These are phyloP conservation scores for Tauraco erythrolophus DNA, from an alignment of 2,113 vertebrate genomes.

Conservation along the genomic window DNA sequence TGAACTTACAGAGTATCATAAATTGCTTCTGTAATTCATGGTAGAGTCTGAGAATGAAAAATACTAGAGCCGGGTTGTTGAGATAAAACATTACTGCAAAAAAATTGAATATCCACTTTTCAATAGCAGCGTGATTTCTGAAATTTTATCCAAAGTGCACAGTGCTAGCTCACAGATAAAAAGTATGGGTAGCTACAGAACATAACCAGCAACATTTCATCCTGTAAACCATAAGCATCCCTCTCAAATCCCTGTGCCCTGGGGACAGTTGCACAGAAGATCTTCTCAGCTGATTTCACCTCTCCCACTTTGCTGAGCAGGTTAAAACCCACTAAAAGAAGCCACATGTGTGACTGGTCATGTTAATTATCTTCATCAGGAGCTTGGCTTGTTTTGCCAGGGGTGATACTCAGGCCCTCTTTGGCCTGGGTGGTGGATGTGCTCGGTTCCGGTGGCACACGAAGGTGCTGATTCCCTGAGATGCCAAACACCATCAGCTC, in stretches of 20 bases:
- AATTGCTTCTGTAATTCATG: conserved; percentile 14
- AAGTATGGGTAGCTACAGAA: not conserved
- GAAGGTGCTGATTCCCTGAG: not conserved
- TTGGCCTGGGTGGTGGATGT: not conserved
- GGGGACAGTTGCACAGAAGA: not conserved
- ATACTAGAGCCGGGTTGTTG: not conserved
- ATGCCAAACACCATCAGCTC: not conserved
- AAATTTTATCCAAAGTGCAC: not conserved
- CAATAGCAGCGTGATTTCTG: not conserved
- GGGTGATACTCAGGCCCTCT: not conserved
- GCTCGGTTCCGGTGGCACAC: not conserved
- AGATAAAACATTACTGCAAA: not conserved
- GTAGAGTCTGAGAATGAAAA: not conserved
- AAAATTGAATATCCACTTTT: not conserved
- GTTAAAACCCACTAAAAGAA: not conserved
- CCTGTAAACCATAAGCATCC: not conserved
- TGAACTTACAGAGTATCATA: conserved; percentile 11
- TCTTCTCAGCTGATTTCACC: not conserved
- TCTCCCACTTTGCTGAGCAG: not conserved
- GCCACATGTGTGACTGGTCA: accelerated
- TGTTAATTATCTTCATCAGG: not conserved
- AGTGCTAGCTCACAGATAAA: not conserved
- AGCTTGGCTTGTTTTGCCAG: not conserved
- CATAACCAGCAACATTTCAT: not conserved
- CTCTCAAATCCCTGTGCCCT: not conserved